Evolutionary conservation across 2,113 vertebrate species (phyloP).

Genomic region (Octodon degus): DNA sequence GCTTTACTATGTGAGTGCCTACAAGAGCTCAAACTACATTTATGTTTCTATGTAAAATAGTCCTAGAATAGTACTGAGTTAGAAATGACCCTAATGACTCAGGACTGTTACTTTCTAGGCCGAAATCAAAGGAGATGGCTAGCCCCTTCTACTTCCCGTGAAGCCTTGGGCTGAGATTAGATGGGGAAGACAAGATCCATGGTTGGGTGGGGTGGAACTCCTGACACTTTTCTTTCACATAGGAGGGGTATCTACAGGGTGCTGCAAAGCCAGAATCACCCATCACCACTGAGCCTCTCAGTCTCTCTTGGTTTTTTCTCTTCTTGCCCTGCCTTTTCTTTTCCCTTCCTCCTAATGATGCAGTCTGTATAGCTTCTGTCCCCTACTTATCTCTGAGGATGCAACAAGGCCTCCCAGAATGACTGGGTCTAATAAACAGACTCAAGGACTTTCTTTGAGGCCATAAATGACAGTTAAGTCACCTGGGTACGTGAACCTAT

Average conservation of each 20-base stretch:
- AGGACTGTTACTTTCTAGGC: conserved; percentile 49
- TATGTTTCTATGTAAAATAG: conserved; percentile 56
- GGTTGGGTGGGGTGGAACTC: neutral
- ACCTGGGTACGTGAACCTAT: neutral
- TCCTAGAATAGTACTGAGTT: conserved; percentile 7
- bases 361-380: conserved; percentile 21
- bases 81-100: conserved; percentile 66
- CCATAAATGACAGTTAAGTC: conserved; percentile 39
- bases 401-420: conserved; percentile 28
- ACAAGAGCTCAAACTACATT: neutral
- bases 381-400: conserved; percentile 13
- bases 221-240: neutral
- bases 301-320: neutral
- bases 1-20: neutral
- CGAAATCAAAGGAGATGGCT: conserved; percentile 59
- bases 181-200: conserved; percentile 29
- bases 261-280: neutral
- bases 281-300: neutral
- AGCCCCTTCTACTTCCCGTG: conserved; percentile 34
- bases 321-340: neutral
- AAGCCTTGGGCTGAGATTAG: neutral
- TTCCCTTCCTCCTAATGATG: neutral
- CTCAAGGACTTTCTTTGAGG: neutral
- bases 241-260: neutral
- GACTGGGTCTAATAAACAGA: conserved; percentile 1